Conservation (phyloP, 2,797 vertebrate species). For the Cryptoprocta ferox region DNA sequence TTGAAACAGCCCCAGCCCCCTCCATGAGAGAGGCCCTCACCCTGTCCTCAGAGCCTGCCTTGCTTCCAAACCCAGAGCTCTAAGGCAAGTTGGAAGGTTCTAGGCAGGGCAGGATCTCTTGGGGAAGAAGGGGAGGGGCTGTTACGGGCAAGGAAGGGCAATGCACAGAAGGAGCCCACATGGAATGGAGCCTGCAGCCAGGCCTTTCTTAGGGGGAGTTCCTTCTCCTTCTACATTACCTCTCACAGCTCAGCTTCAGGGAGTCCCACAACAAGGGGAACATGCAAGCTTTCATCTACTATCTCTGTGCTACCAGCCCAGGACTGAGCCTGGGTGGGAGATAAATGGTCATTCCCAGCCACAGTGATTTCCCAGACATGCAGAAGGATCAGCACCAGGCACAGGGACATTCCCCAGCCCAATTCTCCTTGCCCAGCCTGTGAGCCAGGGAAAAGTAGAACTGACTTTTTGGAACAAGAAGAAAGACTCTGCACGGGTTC, state of each 20-base stretch:
- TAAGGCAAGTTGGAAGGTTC: background rate
- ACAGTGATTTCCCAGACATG: background rate
- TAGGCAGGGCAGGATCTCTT: background rate
- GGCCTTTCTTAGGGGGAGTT: too few relatives aligned
- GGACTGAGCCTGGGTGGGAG: background rate
- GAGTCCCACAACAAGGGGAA: background rate
- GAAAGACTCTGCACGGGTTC: conserved; percentile 62
- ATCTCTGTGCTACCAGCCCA: background rate
- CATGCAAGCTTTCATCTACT: background rate
- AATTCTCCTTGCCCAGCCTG: background rate
- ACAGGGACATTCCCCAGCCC: background rate
- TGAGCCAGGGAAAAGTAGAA: background rate
- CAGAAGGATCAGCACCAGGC: background rate
- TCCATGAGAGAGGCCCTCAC: fast-evolving
- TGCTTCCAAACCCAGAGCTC: background rate
- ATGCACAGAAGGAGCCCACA: background rate
- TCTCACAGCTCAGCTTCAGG: background rate
- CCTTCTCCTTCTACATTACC: background rate
- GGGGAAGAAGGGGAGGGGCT: fast-evolving
- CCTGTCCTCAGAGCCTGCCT: background rate
- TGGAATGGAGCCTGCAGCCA: background rate
- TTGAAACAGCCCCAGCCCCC: background rate
- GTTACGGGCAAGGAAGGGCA: background rate
- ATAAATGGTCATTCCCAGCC: background rate
- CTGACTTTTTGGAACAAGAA: conserved; percentile 57